Percentiles rank a stretch among this genome's conserved stretches.
Evolutionary conservation across 1,140 invertebrate species (phyloP).

Genomic region (Ostrea edulis): DNA sequence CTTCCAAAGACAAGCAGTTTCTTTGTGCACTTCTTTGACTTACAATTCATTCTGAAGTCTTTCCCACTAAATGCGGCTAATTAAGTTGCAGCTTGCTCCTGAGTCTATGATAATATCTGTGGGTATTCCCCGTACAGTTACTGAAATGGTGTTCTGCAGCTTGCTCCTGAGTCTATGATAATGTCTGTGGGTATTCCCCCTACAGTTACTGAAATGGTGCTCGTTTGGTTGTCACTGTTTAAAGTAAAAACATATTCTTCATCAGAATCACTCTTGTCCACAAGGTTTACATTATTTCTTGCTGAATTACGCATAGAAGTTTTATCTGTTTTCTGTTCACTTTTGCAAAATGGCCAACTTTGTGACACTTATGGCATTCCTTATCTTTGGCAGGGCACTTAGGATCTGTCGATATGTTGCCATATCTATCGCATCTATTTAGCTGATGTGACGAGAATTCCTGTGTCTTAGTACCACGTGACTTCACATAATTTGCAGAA

Average conservation of each 20-base stretch:
- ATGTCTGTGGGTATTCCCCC: conserved; percentile 36
- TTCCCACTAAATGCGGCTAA: conserved; percentile 33
- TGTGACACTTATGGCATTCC: conserved; percentile 48
- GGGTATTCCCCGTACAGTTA: conserved; percentile 33
- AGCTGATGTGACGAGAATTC: no score
- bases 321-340: neutral
- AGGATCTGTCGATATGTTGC: conserved; percentile 37
- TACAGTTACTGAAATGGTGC: conserved; percentile 24
- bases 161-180: conserved; percentile 45
- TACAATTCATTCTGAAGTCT: conserved; percentile 15
- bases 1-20: conserved; percentile 47
- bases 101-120: conserved; percentile 43
- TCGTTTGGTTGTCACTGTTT: neutral
- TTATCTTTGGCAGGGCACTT: neutral
- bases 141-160: no score
- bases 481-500: neutral
- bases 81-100: conserved; percentile 41
- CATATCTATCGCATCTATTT: conserved; percentile 8
- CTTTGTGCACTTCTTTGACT: conserved; percentile 15
- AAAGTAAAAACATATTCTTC: conserved; percentile 45
- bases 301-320: no score
- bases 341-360: conserved; percentile 51
- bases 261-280: neutral
- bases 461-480: neutral
- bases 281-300: neutral